These are phyloP conservation scores for Metridium senile DNA, from an alignment of 92 coral and sea anemone genomes.

Conservation along the genomic window DNA sequence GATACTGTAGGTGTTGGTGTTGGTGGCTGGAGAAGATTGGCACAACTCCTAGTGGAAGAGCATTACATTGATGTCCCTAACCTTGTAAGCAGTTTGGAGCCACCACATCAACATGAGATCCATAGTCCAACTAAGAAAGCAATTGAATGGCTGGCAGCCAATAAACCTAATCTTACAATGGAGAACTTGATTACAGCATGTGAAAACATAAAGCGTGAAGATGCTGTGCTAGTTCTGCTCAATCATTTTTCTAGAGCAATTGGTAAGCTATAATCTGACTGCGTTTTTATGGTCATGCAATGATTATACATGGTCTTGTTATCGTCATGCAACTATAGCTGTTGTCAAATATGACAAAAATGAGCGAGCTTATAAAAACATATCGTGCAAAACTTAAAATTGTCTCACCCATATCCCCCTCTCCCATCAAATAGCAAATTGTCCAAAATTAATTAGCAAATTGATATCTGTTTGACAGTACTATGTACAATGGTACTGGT, in stretches of 20 bases:
- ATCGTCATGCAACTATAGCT: too few relatives aligned
- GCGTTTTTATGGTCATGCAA: not conserved
- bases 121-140: slow-evolving; percentile 28
- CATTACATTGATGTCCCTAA: not conserved
- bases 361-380: too few relatives aligned
- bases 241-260: slow-evolving; percentile 5
- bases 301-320: too few relatives aligned
- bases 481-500: too few relatives aligned
- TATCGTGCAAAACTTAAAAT: not conserved
- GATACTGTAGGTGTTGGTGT: slow-evolving; percentile 13
- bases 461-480: too few relatives aligned
- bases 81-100: slow-evolving; percentile 10
- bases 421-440: too few relatives aligned
- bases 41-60: not conserved
- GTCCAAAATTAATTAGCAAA: too few relatives aligned
- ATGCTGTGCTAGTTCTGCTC: slow-evolving; percentile 16
- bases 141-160: slow-evolving; percentile 20
- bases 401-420: too few relatives aligned
- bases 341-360: too few relatives aligned
- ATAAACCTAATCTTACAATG: not conserved
- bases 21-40: slow-evolving; percentile 32
- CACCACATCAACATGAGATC: slow-evolving; percentile 12
- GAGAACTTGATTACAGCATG: not conserved
- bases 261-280: too few relatives aligned
- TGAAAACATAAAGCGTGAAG: slow-evolving; percentile 8